These are phyloP conservation scores for Patella pellucida DNA, from an alignment of 2,888 invertebrate genomes.

Conservation along the genomic window DNA sequence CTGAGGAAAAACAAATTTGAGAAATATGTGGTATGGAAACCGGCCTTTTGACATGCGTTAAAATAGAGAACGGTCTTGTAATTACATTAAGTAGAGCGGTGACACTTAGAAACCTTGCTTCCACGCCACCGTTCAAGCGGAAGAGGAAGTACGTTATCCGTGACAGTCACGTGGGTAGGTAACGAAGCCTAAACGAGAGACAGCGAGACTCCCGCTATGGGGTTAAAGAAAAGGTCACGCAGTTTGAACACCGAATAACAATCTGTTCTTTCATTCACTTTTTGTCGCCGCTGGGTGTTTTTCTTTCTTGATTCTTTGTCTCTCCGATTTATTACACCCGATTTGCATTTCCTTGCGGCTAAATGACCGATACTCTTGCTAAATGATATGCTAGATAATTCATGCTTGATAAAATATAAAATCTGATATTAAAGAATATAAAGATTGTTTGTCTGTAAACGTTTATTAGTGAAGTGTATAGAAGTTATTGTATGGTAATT, in stretches of 20 bases:
- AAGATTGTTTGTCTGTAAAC: no score
- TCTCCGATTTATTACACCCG: neutral
- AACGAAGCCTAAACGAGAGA: neutral
- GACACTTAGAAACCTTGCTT: neutral
- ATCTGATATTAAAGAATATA: no score
- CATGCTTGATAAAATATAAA: no score
- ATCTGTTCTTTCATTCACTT: neutral
- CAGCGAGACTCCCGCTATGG: neutral
- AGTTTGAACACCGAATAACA: neutral
- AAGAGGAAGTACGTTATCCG: neutral
- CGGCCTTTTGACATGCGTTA: neutral
- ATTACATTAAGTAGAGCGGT: neutral
- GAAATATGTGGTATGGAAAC: neutral
- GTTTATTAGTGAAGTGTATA: no score
- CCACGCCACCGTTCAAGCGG: neutral
- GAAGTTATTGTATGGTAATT: neutral
- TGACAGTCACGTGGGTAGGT: neutral
- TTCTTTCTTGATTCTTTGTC: slow-evolving; percentile 1
- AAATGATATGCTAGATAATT: no score
- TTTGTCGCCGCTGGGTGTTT: neutral
- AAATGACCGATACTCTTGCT: no score
- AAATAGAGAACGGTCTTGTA: neutral
- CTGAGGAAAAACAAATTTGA: neutral
- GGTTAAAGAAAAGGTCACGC: neutral
- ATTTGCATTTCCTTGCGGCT: neutral